Base-by-base conservation (phyloP, 2,888 invertebrate genomes). In the Amblyteles armatorius region DNA sequence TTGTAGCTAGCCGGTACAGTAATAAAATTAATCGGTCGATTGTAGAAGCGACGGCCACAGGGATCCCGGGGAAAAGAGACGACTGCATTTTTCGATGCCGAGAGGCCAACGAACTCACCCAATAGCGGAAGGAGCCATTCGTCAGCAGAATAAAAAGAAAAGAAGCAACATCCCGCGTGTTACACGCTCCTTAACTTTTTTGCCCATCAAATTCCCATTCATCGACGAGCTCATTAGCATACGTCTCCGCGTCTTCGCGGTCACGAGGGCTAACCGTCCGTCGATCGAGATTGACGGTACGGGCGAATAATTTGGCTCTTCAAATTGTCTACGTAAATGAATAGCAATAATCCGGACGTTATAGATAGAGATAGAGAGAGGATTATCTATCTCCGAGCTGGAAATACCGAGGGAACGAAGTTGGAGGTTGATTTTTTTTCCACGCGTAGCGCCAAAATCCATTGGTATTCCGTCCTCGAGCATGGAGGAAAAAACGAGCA, bases 401-500 rank as follows among this genome's bases (percentile, higher is more conserved):
- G 26, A n/a, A 44, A 40, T 44, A 11, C 19, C 50, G 36, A 60
- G 63, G 16, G 57, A 65, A 26, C 5, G 55, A 26, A 67, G 71
- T 71, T 9, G 7, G 55, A 50, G 71, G 69, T 67, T 71, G 72
- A 77, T 77, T 77, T 55, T 63, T 29, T 40, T 77, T 67, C 67
- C 29, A 13, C 50, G 65, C 44, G 26, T 40, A 71, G 63, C 71
- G 63, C 48, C 67, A 65, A 74, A 26, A 52, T 67, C 67, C 77
- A 77, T 77, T 77, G 65, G 67, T 77, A 77, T 77, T 77, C 77
- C 77, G 65, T 26, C 40, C 29, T 52, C 26, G 77, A 2, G 67
- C n/a, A 44, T 65, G 5, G 60, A 65, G 29, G 26, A 71, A 82
- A 77, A 77, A 82, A 67, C 52, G 77, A 72, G 71, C 71, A 82